Percentiles rank a stretch among this genome's conserved stretches.
Evolutionary conservation across 2,113 vertebrate species (phyloP).

Genomic region (Calonectris borealis): DNA sequence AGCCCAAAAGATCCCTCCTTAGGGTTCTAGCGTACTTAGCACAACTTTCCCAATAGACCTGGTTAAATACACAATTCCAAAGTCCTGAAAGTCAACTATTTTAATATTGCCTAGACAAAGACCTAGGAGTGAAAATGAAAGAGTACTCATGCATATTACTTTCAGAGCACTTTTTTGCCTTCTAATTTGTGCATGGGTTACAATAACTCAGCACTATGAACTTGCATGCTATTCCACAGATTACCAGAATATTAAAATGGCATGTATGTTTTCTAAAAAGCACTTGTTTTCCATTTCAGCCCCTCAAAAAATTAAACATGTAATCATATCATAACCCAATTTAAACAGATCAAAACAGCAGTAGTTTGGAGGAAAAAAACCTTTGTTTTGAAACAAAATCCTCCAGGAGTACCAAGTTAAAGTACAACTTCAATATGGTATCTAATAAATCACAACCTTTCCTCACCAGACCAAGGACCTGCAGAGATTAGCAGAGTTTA

Average conservation of each 20-base stretch:
- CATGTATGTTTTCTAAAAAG: neutral
- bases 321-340: neutral
- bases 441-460: constrained; percentile 40
- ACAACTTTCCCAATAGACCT: neutral
- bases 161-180: neutral
- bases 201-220: neutral
- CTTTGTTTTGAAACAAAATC: neutral
- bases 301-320: neutral
- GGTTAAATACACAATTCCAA: rapidly evolving
- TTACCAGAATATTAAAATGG: neutral
- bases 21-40: neutral
- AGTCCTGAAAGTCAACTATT: neutral
- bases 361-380: neutral
- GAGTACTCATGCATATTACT: neutral
- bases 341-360: neutral
- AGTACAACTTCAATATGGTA: constrained; percentile 1
- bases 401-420: constrained; percentile 29
- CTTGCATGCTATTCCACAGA: neutral
- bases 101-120: neutral
- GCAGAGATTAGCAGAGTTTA: constrained; percentile 57
- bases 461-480: constrained; percentile 40
- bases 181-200: neutral
- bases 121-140: neutral
- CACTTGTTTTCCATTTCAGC: neutral
- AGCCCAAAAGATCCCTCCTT: neutral